Conservation (phyloP, 2,113 vertebrate species). For the Okapia johnstoni region DNA sequence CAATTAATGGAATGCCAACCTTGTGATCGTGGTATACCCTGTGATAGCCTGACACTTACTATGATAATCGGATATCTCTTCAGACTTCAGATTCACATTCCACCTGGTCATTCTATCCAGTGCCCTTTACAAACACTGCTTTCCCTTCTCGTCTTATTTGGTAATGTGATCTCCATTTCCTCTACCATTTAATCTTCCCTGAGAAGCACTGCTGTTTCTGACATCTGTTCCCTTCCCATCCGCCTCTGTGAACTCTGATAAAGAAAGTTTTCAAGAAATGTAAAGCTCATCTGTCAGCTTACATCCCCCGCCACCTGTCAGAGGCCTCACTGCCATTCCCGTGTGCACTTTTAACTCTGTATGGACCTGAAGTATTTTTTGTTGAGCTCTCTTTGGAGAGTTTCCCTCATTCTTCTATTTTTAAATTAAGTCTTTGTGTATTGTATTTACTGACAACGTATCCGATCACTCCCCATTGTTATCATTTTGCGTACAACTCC, state of each 20-base stretch:
- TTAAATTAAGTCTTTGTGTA: not conserved
- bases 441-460: not conserved
- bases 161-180: constrained; percentile 47
- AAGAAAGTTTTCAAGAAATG: constrained; percentile 47
- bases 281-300: constrained; percentile 54
- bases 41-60: not conserved
- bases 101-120: constrained; percentile 23
- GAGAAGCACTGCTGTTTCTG: constrained; percentile 45
- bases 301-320: constrained; percentile 46
- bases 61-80: not conserved
- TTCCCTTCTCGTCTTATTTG: not conserved
- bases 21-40: not conserved
- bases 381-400: not conserved
- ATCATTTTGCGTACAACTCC: not conserved
- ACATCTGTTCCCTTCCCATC: constrained; percentile 50
- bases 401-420: not conserved
- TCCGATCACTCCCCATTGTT: not conserved
- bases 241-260: constrained; percentile 22
- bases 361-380: not conserved
- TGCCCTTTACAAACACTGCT: not conserved
- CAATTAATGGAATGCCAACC: not conserved
- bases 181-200: constrained; percentile 45
- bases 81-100: not conserved
- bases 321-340: not conserved
- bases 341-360: not conserved